phyloP scores from a whole-genome alignment of 2,888 invertebrate genomes.

The Pseudanteris insignis region DNA sequence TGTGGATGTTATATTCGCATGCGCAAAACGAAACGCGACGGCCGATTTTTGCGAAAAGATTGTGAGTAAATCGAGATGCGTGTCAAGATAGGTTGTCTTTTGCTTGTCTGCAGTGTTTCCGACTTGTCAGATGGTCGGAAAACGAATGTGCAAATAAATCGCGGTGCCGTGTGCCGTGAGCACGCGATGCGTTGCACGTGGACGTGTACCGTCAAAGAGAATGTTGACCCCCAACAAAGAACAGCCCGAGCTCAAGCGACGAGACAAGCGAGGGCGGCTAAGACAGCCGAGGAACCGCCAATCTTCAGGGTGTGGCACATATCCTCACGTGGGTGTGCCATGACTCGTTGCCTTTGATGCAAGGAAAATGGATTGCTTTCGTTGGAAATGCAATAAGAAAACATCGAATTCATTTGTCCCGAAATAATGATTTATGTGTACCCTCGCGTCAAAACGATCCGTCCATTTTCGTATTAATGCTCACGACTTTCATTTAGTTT shows the following conservation, averaged over 20 bases:
- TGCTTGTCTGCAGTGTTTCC: conserved; percentile 38
- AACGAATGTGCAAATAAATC: conserved; percentile 47
- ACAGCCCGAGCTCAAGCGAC: conserved; percentile 18
- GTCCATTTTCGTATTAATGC: no score
- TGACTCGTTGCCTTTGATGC: conserved; percentile 32
- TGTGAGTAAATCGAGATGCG: conserved; percentile 37
- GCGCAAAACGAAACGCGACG: conserved; percentile 21
- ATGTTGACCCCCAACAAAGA: conserved; percentile 46
- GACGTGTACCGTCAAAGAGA: conserved; percentile 43
- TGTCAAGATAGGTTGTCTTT: conserved; percentile 44
- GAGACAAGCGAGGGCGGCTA: conserved; percentile 37
- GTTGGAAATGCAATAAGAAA: conserved; percentile 15
- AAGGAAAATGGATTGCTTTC: conserved; percentile 41
- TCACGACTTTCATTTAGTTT: no score
- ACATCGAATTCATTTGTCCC: no score
- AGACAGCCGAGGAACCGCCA: conserved; percentile 43
- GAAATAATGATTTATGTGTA: no score
- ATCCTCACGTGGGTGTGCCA: conserved; percentile 38
- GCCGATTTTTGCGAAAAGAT: conserved; percentile 27
- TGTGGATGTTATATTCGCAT: conserved; percentile 31
- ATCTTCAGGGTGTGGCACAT: conserved; percentile 45
- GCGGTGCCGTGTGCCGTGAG: conserved; percentile 43
- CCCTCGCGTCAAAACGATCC: no score
- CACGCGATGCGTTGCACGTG: conserved; percentile 45
- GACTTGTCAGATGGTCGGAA: conserved; percentile 40